Conservation (phyloP, 2,113 vertebrate genomes). For the Engystomops pustulosus region DNA sequence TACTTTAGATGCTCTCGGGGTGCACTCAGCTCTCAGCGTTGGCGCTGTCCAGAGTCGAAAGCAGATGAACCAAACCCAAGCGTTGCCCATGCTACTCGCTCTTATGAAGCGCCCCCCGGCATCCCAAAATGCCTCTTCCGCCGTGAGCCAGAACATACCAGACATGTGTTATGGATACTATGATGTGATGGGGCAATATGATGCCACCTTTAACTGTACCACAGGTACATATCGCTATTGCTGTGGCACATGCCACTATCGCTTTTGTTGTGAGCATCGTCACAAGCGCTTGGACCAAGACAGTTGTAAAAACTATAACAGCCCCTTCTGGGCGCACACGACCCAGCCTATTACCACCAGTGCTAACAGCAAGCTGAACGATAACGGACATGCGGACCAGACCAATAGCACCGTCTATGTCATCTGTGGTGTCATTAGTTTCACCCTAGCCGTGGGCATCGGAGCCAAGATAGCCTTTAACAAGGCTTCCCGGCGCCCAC, state of each 20-base stretch:
- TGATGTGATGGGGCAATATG: slow-evolving; percentile 92
- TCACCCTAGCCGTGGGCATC: slow-evolving; percentile 86
- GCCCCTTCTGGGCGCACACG: slow-evolving; percentile 87
- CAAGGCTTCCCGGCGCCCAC: slow-evolving; percentile 87
- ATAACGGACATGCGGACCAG: slow-evolving; percentile 73
- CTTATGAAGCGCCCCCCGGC: slow-evolving; percentile 67
- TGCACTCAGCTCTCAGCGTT: slow-evolving; percentile 55
- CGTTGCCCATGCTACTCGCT: slow-evolving; percentile 63
- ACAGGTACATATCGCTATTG: slow-evolving; percentile 86
- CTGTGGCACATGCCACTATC: slow-evolving; percentile 91
- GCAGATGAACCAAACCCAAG: slow-evolving; percentile 57
- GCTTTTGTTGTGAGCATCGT: slow-evolving; percentile 89
- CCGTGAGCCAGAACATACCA: slow-evolving; percentile 59
- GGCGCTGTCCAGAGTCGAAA: slow-evolving; percentile 49
- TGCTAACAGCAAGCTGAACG: slow-evolving; percentile 67
- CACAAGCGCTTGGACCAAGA: slow-evolving; percentile 83
- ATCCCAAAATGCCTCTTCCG: slow-evolving; percentile 61
- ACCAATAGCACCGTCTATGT: slow-evolving; percentile 88
- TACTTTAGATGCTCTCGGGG: slow-evolving; percentile 63
- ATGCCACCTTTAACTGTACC: slow-evolving; percentile 89
- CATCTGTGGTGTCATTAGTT: slow-evolving; percentile 87
- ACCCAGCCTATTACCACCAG: slow-evolving; percentile 73
- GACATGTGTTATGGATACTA: slow-evolving; percentile 89
- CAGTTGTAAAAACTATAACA: slow-evolving; percentile 84
- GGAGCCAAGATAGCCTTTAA: slow-evolving; percentile 89